Base-by-base conservation (phyloP, 2,797 vertebrate genomes). In the Poecilia gillii region DNA sequence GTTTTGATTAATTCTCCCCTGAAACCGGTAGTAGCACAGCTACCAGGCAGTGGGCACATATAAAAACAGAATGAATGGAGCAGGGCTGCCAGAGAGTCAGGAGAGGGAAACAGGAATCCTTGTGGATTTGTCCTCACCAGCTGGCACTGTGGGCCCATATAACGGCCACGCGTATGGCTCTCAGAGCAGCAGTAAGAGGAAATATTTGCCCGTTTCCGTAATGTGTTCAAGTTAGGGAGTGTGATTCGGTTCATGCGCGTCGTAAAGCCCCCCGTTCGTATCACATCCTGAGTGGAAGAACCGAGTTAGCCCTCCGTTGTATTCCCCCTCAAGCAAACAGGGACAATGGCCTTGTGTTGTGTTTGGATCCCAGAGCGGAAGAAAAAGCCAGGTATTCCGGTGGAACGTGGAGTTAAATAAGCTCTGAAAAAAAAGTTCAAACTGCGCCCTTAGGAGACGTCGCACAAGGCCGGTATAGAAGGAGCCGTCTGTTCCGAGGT, bases 1-100 rank as follows among this genome's bases (percentile, higher is more conserved):
- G 95, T 96, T 95, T 87, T 23, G 92, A 95, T 96, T 96, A 95
- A 95, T 96, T 94, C 93, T 93, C 92, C 92, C 92, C 95, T 94
- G 95, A 96, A 96, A 96, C 93, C 92, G 82, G 94, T 94, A 93
- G 95, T 95, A 94, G 94, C 90, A 86, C 89, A 83, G 95, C 95
- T 96, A 96, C 95, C 95, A 96, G 93, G 93, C 81, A 82, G 81
- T 80, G 81, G 78, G 84, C 92, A 90, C 94, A 92, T 94, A 96
- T 96, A 95, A 96, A 93, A 95, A 91, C 77, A 74, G 91, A 93
- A 94, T 95, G 95, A 96, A 94, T 95, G 92, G 93, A 84, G 85
- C 73, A 36, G 75, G 77, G 84, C 91, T 96, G 95, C 95, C 95
- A 95, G 92, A 87, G 88, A 94, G 91, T 91, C 85, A 88, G 82